These are phyloP conservation scores for Melolontha melolontha DNA, from an alignment of 2,888 invertebrate genomes.

Conservation along the genomic window DNA sequence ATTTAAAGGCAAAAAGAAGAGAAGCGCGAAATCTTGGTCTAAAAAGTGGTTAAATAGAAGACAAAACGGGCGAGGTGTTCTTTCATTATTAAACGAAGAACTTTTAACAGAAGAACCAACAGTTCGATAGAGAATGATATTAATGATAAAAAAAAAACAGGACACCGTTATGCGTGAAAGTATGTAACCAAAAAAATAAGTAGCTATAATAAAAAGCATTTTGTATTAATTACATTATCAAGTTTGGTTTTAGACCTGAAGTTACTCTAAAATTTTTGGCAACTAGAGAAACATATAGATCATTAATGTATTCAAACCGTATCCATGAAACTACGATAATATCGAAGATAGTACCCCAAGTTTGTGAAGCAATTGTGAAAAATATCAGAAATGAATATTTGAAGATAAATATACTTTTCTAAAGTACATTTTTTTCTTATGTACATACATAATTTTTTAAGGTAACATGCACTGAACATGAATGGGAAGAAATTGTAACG, in stretches of 20 bases:
- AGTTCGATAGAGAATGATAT: constrained; percentile 14
- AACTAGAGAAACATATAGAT: constrained; percentile 1
- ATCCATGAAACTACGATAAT: background rate
- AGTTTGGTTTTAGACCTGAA: constrained; percentile 4
- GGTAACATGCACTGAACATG: too few relatives aligned
- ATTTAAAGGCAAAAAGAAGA: too few relatives aligned
- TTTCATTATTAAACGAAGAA: constrained; percentile 14
- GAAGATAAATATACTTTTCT: too few relatives aligned
- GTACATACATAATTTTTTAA: too few relatives aligned
- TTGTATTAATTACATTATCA: background rate
- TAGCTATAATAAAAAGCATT: too few relatives aligned
- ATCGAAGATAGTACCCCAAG: background rate
- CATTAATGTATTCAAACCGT: constrained; percentile 1
- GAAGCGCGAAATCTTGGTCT: too few relatives aligned
- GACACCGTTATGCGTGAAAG: constrained; percentile 7
- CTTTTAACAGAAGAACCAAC: constrained; percentile 19
- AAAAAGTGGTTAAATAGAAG: too few relatives aligned
- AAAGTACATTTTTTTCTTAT: too few relatives aligned
- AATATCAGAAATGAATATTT: too few relatives aligned
- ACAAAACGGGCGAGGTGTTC: too few relatives aligned
- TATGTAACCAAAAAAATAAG: too few relatives aligned
- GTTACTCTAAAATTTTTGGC: constrained; percentile 7
- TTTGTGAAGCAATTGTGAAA: constrained; percentile 7
- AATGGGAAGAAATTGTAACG: background rate
- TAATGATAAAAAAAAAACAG: constrained; percentile 4